phyloP scores from a whole-genome alignment of 2,113 vertebrate genomes.

The Indicator indicator region DNA sequence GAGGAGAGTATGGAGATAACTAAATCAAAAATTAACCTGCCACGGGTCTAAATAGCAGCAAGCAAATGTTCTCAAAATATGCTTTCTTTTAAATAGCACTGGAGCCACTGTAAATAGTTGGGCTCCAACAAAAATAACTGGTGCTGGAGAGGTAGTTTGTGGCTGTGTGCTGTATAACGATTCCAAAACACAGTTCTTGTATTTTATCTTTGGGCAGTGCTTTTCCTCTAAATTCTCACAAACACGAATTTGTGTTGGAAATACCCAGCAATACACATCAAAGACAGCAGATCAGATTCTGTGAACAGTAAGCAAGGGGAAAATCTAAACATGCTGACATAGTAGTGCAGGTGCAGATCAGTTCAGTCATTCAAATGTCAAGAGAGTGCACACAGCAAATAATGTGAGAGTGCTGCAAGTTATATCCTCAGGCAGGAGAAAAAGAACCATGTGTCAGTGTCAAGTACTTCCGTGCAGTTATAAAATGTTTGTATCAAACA shows the following conservation, averaged over 20 bases:
- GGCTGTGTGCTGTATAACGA: not conserved
- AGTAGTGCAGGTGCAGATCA: not conserved
- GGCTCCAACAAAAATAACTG: slow-evolving; percentile 36
- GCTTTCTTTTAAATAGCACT: slow-evolving; percentile 64
- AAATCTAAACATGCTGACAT: not conserved
- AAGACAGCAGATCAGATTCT: not conserved
- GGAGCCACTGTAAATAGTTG: slow-evolving; percentile 50
- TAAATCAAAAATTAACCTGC: slow-evolving; percentile 2
- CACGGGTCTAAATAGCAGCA: not conserved
- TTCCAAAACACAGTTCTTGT: not conserved
- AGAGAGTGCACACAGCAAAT: not conserved
- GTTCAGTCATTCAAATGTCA: not conserved
- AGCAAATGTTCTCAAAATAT: not conserved
- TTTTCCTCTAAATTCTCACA: not conserved
- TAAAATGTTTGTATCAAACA: not conserved
- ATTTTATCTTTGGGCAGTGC: not conserved
- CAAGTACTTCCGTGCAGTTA: not conserved
- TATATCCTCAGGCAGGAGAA: not conserved
- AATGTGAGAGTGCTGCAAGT: not conserved
- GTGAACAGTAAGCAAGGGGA: not conserved
- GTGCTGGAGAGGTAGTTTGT: not conserved
- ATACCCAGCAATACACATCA: not conserved
- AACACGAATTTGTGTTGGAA: not conserved
- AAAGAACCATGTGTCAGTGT: not conserved
- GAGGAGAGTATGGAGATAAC: not conserved